These are phyloP conservation scores for Drosophila kepulauana DNA, from an alignment of 1,140 invertebrate genomes.

Conservation along the genomic window DNA sequence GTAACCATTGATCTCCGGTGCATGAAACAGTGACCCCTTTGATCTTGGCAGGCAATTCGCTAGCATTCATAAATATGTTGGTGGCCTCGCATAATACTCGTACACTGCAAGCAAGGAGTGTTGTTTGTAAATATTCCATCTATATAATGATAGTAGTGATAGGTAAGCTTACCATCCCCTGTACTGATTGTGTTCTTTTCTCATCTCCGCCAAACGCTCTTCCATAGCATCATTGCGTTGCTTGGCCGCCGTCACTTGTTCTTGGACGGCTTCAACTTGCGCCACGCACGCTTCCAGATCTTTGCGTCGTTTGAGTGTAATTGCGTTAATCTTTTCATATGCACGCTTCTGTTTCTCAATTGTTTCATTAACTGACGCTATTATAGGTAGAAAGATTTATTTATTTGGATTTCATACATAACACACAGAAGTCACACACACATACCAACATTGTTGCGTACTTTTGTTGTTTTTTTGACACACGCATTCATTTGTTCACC, in stretches of 20 bases:
- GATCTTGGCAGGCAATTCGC: conserved; percentile 50
- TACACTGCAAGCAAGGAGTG: conserved; percentile 44
- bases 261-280: conserved; percentile 14
- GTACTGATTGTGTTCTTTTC: conserved; percentile 15
- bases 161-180: conserved; percentile 48
- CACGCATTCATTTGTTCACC: conserved; percentile 21
- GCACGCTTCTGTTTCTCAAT: conserved; percentile 33
- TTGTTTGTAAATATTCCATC: background rate
- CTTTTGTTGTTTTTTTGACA: conserved; percentile 40
- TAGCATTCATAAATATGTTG: conserved; percentile 52
- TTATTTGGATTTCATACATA: background rate
- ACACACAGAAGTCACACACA: background rate
- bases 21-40: conserved; percentile 48
- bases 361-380: conserved; percentile 22
- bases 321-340: conserved; percentile 3
- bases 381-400: background rate
- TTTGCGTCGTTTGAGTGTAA: background rate
- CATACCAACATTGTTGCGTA: conserved; percentile 43
- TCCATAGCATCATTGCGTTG: conserved; percentile 16
- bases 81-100: conserved; percentile 57
- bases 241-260: conserved; percentile 24
- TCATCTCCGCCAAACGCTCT: conserved; percentile 5
- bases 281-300: conserved; percentile 33
- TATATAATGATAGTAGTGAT: background rate
- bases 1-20: conserved; percentile 36